These are phyloP conservation scores for Argyresthia albistria DNA, from an alignment of 2,888 invertebrate species.

Conservation along the genomic window DNA sequence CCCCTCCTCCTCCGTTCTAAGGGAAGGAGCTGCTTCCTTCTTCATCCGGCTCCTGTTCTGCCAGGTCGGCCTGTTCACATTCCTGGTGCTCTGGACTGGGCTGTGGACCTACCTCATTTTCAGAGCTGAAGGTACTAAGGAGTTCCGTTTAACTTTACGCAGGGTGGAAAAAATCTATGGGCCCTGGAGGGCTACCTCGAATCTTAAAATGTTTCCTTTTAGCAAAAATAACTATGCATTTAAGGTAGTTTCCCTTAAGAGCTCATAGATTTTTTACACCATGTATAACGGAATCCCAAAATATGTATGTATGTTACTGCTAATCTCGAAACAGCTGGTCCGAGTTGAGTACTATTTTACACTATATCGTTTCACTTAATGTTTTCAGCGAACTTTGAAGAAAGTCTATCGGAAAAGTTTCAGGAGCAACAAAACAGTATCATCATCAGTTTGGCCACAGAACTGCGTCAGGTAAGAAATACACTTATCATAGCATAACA, in stretches of 20 bases:
- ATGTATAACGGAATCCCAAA: too few relatives aligned
- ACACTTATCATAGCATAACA: too few relatives aligned
- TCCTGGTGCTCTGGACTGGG: constrained; percentile 75
- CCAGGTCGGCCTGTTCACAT: constrained; percentile 72
- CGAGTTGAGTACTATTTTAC: too few relatives aligned
- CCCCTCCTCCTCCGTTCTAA: constrained; percentile 52
- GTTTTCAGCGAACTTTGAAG: constrained; percentile 72
- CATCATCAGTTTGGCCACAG: constrained; percentile 75
- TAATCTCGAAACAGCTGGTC: too few relatives aligned
- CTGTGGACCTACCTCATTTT: constrained; percentile 76
- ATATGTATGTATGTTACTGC: too few relatives aligned
- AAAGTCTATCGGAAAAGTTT: constrained; percentile 63
- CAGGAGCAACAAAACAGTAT: constrained; percentile 73
- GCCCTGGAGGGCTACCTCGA: too few relatives aligned
- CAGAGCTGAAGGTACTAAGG: constrained; percentile 73
- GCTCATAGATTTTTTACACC: too few relatives aligned
- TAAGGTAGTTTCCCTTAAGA: too few relatives aligned
- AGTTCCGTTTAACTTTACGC: too few relatives aligned
- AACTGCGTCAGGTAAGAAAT: constrained; percentile 73
- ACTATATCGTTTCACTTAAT: neutral
- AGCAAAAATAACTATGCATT: too few relatives aligned
- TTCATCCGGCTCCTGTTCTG: constrained; percentile 67
- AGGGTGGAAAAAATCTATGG: too few relatives aligned
- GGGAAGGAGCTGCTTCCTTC: constrained; percentile 39
- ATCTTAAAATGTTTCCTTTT: too few relatives aligned